Conservation (phyloP, 1,140 invertebrate genomes). For the Pseudomyrmex sp. region DNA sequence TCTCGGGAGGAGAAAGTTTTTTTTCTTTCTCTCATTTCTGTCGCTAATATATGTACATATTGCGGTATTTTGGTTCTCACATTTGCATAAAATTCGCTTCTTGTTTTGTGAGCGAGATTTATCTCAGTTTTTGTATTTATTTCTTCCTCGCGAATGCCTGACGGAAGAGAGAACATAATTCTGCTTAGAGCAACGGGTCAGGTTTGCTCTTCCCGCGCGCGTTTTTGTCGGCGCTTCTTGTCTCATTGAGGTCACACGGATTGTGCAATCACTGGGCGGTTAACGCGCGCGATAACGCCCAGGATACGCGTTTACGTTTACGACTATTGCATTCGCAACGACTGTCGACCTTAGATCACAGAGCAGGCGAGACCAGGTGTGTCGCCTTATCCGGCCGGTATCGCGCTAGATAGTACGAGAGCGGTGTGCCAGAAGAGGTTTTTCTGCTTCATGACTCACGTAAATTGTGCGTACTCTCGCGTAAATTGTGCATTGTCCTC, state of each 20-base stretch:
- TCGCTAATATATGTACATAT: background rate
- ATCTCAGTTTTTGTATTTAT: background rate
- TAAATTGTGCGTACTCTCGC: conserved; percentile 65
- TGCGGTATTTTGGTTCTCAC: background rate
- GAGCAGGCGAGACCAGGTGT: conserved; percentile 72
- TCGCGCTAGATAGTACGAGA: conserved; percentile 75
- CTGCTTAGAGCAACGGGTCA: background rate
- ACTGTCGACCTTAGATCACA: conserved; percentile 71
- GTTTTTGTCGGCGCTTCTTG: background rate
- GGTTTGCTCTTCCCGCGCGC: background rate
- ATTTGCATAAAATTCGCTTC: background rate
- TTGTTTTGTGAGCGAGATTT: background rate
- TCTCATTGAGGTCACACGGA: conserved; percentile 17
- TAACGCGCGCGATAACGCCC: conserved; percentile 44
- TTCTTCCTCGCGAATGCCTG: background rate
- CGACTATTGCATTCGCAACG: conserved; percentile 71
- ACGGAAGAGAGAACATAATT: background rate
- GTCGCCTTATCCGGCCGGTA: conserved; percentile 79
- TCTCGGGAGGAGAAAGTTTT: background rate
- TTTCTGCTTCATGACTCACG: conserved; percentile 73
- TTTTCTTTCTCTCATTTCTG: background rate
- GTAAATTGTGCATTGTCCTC: conserved; percentile 53
- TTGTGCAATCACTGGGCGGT: conserved; percentile 36
- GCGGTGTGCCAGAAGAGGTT: conserved; percentile 57
- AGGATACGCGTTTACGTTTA: conserved; percentile 58